Evolutionary conservation across 2,113 vertebrate genomes (phyloP), one percentile per base, ranked within the genome.

Genomic region (Nyctibius bracteatus): DNA sequence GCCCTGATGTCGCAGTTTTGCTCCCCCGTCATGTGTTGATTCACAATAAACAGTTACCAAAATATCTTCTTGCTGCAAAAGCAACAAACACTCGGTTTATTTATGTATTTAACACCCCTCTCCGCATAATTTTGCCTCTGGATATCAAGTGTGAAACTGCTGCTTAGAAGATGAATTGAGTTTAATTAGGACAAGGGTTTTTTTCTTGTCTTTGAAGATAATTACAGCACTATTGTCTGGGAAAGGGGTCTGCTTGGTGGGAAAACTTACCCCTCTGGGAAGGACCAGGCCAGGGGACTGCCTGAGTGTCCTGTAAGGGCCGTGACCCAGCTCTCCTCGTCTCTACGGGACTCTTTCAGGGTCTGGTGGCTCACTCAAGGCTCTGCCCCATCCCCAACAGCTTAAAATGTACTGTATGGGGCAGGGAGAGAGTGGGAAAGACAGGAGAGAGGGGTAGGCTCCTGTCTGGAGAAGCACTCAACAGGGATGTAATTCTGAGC

Each of bases 281-380:
- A 37, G 43, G 51, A 30, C 10, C 30, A 3, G 72, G 27, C 39
- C 16, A 3, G n/a, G 59, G 66, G 8, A 14, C 59, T 21, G 21
- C 39, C 22, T 0, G 1, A 5, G 21, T 4, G 14, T 17, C 52
- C 30, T 31, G 6, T 2, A 5, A 30, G 57, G 35, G 52, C 52
- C 5, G 1, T 15, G 46, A 14, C 70, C 39, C n/a, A 8, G 51
- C 51, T 80, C 44, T 22, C 12, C 68, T n/a, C 51, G 8, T 21
- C 58, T 44, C 35, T 7, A 2, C 37, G 8, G 3, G 52, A 16
- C 18, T 20, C 18, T 14, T 8, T 6, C 19, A 4, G 70, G 55
- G 49, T 12, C 57, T 51, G 63, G 70, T n/a, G 55, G 23, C 90
- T 43, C 55, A 12, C 68, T 33, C 43, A 6, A 18, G 14, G 33